Evolutionary conservation across 2,888 invertebrate species (phyloP), one percentile per base, ranked within the genome.

Genomic region (Parochlus steinenii): DNA sequence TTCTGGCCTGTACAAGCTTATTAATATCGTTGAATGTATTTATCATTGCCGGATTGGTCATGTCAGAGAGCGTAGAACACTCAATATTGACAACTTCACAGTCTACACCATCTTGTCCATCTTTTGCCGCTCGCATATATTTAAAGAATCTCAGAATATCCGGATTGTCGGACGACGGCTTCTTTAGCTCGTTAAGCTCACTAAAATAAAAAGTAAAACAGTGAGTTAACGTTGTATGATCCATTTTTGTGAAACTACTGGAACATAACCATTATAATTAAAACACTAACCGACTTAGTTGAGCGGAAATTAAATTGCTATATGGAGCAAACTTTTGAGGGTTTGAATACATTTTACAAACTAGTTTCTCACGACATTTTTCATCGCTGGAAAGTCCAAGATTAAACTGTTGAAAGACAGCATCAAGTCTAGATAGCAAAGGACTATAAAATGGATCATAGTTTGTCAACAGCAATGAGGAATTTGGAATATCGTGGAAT

Each of bases 391-490:
- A 48, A 2, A 69, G 67, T 2, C 68, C 65, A 14, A 76, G 61
- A 24, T 82, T 80, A 42, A 74, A 52, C 52, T 69, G 71, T 30
- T 77, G 75, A 56, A 85, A 86, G 28, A 86, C 81, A 1, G 82
- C 76, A 46, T 86, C 87, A 36, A 87, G 65, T 11, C 87, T 64
- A 0, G 86, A 87, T 11, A 87, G 56, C 16, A 87, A 53, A 0
- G 87, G 87, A 42, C 85, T 85, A 56, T 87, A 87, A 61, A 87
- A 87, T 0, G 87, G 86, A 53, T 87, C 87, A 56, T 83, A 87
- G 55, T 80, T 82, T 43, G 81, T 80, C 38, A 86, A 61, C 33
- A 85, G 66, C 54, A 85, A 61, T 1, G 83, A 82, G 2, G 83
- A 83, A 17, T 74, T 69, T 18, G 85, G 85, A 45, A 86, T 83